A percentile compares a stretch with the other conserved stretches of the same genome.
Evolutionary conservation across 2,888 invertebrate genomes (phyloP).

Genomic region (Acutogordius australiensis): DNA sequence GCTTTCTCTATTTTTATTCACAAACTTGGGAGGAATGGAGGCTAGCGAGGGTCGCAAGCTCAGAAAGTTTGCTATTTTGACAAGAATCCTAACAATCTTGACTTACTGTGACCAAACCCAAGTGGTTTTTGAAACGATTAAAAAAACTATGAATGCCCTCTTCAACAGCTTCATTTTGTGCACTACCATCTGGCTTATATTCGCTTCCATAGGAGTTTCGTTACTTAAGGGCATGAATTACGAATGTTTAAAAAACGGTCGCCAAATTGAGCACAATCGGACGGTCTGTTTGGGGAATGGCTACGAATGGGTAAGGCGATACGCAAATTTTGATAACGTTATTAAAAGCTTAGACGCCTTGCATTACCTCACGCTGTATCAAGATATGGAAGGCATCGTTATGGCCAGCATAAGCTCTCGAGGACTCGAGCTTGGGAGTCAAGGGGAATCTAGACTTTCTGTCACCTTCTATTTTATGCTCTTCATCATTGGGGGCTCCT

Average conservation of each 20-base stretch:
- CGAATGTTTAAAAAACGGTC: background rate
- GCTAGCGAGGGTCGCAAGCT: background rate
- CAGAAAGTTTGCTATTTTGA: background rate
- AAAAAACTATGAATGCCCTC: background rate
- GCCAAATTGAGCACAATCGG: background rate
- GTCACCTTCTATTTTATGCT: constrained; percentile 6
- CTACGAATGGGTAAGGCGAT: background rate
- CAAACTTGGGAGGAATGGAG: background rate
- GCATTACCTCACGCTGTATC: background rate
- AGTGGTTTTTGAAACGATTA: background rate
- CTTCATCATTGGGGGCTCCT: background rate
- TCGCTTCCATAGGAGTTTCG: constrained; percentile 1
- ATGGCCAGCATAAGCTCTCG: background rate
- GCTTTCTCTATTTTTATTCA: background rate
- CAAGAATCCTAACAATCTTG: background rate
- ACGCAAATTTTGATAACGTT: constrained; percentile 4
- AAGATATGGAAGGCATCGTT: constrained; percentile 6
- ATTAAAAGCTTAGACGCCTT: background rate
- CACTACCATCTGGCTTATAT: background rate
- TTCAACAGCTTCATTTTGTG: background rate
- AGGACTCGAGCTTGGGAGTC: background rate
- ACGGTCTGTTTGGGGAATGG: background rate
- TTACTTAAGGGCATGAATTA: constrained; percentile 1
- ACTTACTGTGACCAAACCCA: background rate
- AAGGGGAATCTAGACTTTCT: background rate